These are phyloP conservation scores for Halictus quadricinctus DNA, from an alignment of 2,888 invertebrate species.

Conservation along the genomic window DNA sequence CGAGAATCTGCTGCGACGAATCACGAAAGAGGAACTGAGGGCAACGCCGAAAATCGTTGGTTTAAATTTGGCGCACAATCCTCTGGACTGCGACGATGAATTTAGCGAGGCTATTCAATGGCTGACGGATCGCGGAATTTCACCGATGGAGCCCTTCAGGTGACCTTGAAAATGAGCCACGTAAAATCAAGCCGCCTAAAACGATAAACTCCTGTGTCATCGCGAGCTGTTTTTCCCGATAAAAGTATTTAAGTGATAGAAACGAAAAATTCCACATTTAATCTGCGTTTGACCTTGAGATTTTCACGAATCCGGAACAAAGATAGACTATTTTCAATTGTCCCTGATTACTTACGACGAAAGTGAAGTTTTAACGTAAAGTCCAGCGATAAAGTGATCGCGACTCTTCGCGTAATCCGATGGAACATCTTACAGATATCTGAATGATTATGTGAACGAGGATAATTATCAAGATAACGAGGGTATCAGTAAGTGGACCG, in stretches of 20 bases:
- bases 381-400: background rate
- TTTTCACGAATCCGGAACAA: background rate
- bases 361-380: background rate
- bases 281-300: background rate
- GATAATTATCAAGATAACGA: slow-evolving; percentile 72
- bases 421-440: slow-evolving; percentile 52
- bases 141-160: slow-evolving; percentile 82
- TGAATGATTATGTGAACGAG: slow-evolving; percentile 68
- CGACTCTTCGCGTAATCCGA: background rate
- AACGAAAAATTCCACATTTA: background rate
- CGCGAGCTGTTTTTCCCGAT: background rate
- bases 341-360: background rate
- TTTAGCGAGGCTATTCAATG: slow-evolving; percentile 87
- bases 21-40: slow-evolving; percentile 85
- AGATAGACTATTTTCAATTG: background rate
- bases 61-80: slow-evolving; percentile 87
- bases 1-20: slow-evolving; percentile 76
- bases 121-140: slow-evolving; percentile 85
- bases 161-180: slow-evolving; percentile 7
- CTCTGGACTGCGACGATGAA: slow-evolving; percentile 87
- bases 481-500: slow-evolving; percentile 77
- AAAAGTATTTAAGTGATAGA: background rate
- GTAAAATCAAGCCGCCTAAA: background rate
- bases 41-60: slow-evolving; percentile 85
- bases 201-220: too few relatives aligned